Evolutionary conservation across 2,888 invertebrate genomes (phyloP).

Genomic region (Eupithecia centaureata): DNA sequence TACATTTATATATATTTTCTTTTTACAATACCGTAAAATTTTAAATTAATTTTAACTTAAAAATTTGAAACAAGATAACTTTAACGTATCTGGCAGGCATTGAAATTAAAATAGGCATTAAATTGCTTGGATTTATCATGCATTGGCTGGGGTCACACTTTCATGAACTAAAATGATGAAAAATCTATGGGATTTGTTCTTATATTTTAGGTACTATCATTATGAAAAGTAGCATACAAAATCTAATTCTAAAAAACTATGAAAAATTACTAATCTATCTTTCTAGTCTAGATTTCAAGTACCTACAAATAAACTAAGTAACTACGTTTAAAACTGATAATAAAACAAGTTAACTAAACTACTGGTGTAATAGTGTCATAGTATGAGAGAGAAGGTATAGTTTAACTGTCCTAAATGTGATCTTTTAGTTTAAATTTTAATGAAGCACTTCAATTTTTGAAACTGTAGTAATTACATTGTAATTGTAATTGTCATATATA

Average conservation of each 20-base stretch:
- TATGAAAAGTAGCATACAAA: not conserved
- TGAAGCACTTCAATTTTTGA: too few relatives aligned
- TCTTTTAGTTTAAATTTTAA: too few relatives aligned
- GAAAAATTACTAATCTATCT: not conserved
- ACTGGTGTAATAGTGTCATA: not conserved
- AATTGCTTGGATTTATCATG: constrained; percentile 60
- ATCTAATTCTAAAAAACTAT: not conserved
- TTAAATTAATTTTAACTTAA: too few relatives aligned
- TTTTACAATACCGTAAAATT: too few relatives aligned
- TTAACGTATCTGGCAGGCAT: constrained; percentile 37
- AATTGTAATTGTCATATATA: too few relatives aligned
- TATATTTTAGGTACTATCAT: not conserved
- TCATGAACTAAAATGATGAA: constrained; percentile 21
- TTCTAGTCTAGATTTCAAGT: not conserved
- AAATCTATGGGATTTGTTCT: not conserved
- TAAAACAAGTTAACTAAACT: not conserved
- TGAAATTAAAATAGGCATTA: constrained; percentile 46
- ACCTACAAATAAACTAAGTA: not conserved
- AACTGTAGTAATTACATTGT: too few relatives aligned
- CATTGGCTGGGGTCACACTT: constrained; percentile 65
- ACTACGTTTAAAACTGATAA: not conserved
- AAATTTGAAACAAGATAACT: not conserved
- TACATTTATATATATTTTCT: too few relatives aligned
- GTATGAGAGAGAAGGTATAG: too few relatives aligned
- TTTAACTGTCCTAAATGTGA: not conserved